A percentile compares a stretch with the other conserved stretches of the same genome.
These are phyloP conservation scores for Eilema griseolum DNA, from an alignment of 2,888 invertebrate genomes.

Conservation along the genomic window DNA sequence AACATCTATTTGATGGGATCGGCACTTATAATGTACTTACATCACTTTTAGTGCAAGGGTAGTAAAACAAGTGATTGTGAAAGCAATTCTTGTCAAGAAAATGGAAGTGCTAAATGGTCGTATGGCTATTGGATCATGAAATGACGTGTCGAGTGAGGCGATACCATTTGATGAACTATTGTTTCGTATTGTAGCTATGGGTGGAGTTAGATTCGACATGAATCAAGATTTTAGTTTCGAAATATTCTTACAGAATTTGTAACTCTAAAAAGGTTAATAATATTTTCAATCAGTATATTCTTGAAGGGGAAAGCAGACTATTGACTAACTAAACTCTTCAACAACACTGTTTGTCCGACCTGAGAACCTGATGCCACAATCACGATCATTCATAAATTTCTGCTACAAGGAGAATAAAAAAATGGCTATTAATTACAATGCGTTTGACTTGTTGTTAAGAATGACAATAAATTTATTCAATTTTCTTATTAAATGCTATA, in stretches of 20 bases:
- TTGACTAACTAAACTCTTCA: conserved; percentile 22
- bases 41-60: conserved; percentile 36
- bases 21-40: conserved; percentile 7
- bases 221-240: conserved; percentile 54
- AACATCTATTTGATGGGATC: conserved; percentile 15
- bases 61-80: conserved; percentile 55
- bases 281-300: not conserved
- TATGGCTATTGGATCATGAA: conserved; percentile 72
- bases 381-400: not conserved
- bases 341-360: not conserved
- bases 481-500: not conserved
- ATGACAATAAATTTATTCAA: not conserved
- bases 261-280: not conserved
- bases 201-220: conserved; percentile 60
- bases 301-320: not conserved
- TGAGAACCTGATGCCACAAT: not conserved
- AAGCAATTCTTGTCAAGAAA: conserved; percentile 66
- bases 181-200: conserved; percentile 67
- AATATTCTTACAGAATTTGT: not conserved
- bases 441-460: not conserved
- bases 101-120: conserved; percentile 76
- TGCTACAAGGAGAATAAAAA: conserved; percentile 20
- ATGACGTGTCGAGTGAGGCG: conserved; percentile 59
- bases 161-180: conserved; percentile 74
- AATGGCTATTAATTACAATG: not conserved